Base-by-base conservation (phyloP, 2,888 invertebrate genomes). In the Spatulosminthurus flaviceps region DNA sequence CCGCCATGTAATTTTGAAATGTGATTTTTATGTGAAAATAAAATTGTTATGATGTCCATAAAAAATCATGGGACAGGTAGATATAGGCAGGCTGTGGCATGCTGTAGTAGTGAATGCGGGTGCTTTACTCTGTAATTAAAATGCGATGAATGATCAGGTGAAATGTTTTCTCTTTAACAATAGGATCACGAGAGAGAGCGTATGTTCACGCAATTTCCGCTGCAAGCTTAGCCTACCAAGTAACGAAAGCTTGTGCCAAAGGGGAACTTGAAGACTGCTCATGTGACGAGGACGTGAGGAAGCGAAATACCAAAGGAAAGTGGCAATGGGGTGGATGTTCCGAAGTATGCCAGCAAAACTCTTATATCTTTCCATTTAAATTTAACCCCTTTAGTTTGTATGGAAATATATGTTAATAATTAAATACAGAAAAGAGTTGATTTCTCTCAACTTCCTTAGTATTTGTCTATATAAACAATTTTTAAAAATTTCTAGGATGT, bases 271-370 rank as follows among this genome's bases (percentile, higher is more conserved):
- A 93, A 85, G 95, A 95, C 87, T 96, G 96, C 88, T 93, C 94
- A 60, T 96, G 96, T 87, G 96, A 96, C 88, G 92, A 92, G 81
- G 90, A 92, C 74, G 92, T 94, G n/a, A 90, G 93, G 86, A 88
- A 89, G 82, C 90, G 91, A 85, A 91, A 92, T 84, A 92, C 92
- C n/a, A 91, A 92, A 29, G 91, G 92, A 82, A 92, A 92, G 85
- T 94, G 94, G 93, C 94, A 95, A 88, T 96, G 96, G 96, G 95
- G 96, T 80, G 96, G 96, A 0, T 96, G 96, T 88, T 96, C 95
- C 51, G 95, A 96, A 90, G 93, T 92, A 88, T 28, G 22, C 22
- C 24, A 24, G 61, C 28, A 19, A 0, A 9, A 42, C 19, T 13
- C 5, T 11, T 43, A 19, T 79, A 19, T 7, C 41, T 41, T 7